Evolutionary conservation across 2,797 vertebrate genomes (phyloP).

Genomic region (Muscicapa striata): DNA sequence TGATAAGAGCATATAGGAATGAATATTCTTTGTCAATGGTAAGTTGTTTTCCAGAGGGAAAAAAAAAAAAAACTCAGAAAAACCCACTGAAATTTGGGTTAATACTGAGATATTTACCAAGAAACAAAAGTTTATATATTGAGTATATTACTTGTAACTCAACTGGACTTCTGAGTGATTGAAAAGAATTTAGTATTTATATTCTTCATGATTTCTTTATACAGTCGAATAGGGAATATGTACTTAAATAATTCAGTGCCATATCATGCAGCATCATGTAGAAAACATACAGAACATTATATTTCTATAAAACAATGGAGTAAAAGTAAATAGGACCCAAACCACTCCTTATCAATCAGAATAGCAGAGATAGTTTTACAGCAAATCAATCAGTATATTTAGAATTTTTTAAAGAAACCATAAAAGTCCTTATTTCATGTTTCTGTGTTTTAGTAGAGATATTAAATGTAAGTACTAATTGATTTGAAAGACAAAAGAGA

Average conservation of each 20-base stretch:
- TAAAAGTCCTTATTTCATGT: neutral
- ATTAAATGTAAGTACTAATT: neutral
- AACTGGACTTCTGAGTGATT: neutral
- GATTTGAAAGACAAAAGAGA: neutral
- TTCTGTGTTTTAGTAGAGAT: neutral
- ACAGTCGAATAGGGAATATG: neutral
- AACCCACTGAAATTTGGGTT: neutral
- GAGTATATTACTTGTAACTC: neutral
- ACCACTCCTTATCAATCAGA: neutral
- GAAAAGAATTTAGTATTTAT: neutral
- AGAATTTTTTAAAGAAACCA: neutral
- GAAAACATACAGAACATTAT: neutral
- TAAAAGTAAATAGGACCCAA: neutral
- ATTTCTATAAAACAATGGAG: neutral
- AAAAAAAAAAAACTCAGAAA: neutral
- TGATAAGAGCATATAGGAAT: neutral
- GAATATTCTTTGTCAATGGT: neutral
- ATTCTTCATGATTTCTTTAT: neutral
- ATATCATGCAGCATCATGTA: neutral
- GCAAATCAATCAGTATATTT: neutral
- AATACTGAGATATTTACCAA: neutral
- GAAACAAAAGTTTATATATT: neutral
- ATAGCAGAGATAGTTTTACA: neutral
- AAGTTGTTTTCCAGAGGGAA: neutral
- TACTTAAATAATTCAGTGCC: neutral